A percentile compares a stretch with the other conserved stretches of the same genome.
Conservation (phyloP, 2,113 vertebrate species). For the Tragelaphus buxtoni region DNA sequence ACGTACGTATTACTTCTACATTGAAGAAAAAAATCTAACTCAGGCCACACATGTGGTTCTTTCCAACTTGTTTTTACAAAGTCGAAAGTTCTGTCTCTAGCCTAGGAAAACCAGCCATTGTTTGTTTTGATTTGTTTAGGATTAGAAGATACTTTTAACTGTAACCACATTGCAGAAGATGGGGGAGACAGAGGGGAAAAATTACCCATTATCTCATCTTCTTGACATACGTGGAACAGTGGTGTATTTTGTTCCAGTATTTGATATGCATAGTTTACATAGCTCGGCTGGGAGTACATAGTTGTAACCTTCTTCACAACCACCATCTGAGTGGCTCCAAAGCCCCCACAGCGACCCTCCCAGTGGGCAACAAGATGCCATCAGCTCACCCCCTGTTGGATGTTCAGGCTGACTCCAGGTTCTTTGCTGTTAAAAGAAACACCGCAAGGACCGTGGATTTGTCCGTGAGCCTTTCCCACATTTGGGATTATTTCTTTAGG, state of each 20-base stretch:
- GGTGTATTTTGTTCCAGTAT: fast-evolving
- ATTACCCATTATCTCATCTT: not conserved
- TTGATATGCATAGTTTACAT: fast-evolving
- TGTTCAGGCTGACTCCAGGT: no score
- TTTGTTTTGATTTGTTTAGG: not conserved
- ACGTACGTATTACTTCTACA: not conserved
- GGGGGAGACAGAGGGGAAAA: not conserved
- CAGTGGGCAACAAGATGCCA: fast-evolving
- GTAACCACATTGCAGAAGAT: not conserved
- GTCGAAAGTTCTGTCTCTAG: not conserved
- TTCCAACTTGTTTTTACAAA: not conserved
- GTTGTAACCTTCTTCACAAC: not conserved
- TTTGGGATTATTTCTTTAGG: constrained; percentile 23
- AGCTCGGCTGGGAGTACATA: not conserved
- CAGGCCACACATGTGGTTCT: not conserved
- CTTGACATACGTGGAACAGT: not conserved
- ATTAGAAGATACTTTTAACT: not conserved
- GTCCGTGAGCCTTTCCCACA: not conserved
- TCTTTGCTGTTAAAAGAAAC: not conserved
- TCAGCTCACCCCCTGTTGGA: fast-evolving
- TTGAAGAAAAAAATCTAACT: not conserved
- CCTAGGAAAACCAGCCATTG: not conserved
- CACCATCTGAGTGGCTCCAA: fast-evolving
- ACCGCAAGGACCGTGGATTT: not conserved
- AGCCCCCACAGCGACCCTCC: not conserved